phyloP scores from a whole-genome alignment of 2,797 vertebrate genomes.

The Bradypodion ventrale region DNA sequence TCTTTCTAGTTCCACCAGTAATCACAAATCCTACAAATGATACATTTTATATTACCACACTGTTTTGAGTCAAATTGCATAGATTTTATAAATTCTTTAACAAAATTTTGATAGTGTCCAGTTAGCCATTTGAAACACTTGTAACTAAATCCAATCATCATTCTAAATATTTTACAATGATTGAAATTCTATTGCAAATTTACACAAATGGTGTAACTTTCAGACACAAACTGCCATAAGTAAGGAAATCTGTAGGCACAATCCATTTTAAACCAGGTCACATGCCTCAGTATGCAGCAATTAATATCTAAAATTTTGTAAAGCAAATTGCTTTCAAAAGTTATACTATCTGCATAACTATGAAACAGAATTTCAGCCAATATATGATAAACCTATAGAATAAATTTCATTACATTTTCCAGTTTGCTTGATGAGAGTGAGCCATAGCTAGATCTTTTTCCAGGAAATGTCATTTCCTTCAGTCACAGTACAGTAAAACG shows the following conservation, averaged over 20 bases:
- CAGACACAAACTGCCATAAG: no score
- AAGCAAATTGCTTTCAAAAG: no score
- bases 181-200: background rate
- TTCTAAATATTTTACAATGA: slow-evolving; percentile 38
- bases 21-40: slow-evolving; percentile 24
- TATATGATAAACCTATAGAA: slow-evolving; percentile 48
- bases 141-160: slow-evolving; percentile 44
- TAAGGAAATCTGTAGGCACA: no score
- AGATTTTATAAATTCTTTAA: slow-evolving; percentile 5
- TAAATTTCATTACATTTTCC: slow-evolving; percentile 60
- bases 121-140: slow-evolving; percentile 43
- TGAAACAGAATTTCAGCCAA: no score
- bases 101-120: slow-evolving; percentile 46
- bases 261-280: no score
- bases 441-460: background rate
- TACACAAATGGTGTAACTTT: no score
- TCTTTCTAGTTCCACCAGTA: slow-evolving; percentile 11
- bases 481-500: no score
- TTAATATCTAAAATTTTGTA: no score
- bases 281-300: no score
- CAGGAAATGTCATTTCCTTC: background rate
- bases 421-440: slow-evolving; percentile 42
- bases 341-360: no score
- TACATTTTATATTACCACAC: slow-evolving; percentile 33
- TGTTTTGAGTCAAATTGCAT: slow-evolving; percentile 41